phyloP scores from a whole-genome alignment of 2,113 vertebrate species.

The Protobothrops flavoviridis region DNA sequence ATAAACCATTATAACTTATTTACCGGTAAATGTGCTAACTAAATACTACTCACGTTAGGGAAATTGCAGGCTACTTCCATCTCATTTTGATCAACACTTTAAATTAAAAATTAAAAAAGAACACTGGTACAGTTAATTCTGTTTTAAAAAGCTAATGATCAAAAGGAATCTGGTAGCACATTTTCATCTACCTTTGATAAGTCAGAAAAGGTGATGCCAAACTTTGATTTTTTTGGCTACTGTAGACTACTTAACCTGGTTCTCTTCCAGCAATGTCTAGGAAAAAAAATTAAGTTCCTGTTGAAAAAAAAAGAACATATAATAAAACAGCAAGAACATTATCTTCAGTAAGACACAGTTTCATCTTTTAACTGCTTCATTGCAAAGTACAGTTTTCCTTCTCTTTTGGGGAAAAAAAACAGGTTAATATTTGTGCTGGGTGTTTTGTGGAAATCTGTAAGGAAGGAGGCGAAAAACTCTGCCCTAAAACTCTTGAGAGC shows the following conservation, averaged over 20 bases:
- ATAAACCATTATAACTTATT: background rate
- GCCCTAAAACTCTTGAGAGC: background rate
- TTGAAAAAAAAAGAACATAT: background rate
- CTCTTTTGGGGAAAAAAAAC: background rate
- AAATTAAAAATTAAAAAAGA: background rate
- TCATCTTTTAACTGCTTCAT: background rate
- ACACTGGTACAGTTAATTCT: background rate
- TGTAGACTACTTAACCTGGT: background rate
- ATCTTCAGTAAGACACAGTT: background rate
- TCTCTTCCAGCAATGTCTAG: background rate
- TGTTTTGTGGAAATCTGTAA: background rate
- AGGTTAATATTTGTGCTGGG: background rate
- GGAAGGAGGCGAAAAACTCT: background rate
- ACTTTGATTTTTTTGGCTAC: background rate
- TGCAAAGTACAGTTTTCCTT: background rate
- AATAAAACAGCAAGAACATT: background rate
- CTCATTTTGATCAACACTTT: background rate
- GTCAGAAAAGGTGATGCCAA: background rate
- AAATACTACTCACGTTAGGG: background rate
- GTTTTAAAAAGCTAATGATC: background rate
- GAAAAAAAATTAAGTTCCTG: background rate
- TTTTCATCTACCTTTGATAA: background rate
- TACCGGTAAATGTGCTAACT: background rate
- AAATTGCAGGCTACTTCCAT: background rate
- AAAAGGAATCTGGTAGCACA: background rate